Conservation (phyloP, 2,113 vertebrate species). For the Oreochromis niloticus region DNA sequence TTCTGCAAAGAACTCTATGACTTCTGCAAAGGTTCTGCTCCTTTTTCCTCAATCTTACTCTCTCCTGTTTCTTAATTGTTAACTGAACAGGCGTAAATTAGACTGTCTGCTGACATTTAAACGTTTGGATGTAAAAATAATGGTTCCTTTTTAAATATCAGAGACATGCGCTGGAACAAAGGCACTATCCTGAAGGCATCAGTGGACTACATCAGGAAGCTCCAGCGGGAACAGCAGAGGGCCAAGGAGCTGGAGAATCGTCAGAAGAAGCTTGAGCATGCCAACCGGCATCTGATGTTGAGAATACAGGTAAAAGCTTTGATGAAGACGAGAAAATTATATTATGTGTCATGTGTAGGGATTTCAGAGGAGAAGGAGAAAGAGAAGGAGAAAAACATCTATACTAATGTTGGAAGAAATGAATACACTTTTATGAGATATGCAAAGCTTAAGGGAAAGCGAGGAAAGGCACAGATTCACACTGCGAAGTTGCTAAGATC, state of each 20-base stretch:
- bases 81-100: neutral
- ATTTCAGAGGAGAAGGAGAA: neutral
- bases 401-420: neutral
- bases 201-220: conserved; percentile 94
- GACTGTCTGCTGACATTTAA: neutral
- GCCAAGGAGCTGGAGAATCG: conserved; percentile 91
- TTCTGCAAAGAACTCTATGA: neutral
- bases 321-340: neutral
- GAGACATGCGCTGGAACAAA: conserved; percentile 99
- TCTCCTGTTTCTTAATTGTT: neutral
- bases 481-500: neutral
- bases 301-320: conserved; percentile 86
- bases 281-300: conserved; percentile 89
- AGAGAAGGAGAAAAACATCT: neutral
- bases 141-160: conserved; percentile 44
- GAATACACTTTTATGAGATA: neutral
- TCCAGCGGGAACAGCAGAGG: conserved; percentile 90
- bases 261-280: conserved; percentile 93
- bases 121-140: neutral
- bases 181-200: conserved; percentile 97
- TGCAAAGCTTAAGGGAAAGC: neutral
- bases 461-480: neutral
- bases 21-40: neutral
- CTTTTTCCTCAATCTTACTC: neutral
- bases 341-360: neutral